phyloP scores from a whole-genome alignment of 1,140 invertebrate species.

The Rhagoletis pomonella region DNA sequence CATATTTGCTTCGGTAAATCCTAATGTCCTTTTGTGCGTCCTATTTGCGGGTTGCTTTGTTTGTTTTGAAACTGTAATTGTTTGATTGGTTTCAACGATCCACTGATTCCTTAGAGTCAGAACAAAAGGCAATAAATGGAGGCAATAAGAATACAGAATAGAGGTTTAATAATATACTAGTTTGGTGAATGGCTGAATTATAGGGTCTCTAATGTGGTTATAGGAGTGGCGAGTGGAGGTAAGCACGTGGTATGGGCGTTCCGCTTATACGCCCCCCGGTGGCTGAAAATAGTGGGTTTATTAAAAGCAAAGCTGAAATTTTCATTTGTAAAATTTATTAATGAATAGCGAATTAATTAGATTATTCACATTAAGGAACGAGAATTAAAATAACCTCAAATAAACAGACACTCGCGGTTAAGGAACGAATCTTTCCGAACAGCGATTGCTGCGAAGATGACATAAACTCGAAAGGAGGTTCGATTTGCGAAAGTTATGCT shows the following conservation, averaged over 20 bases:
- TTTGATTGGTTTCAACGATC: conserved; percentile 6
- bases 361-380: too few species aligned
- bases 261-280: neutral
- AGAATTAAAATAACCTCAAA: too few species aligned
- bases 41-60: neutral
- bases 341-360: neutral
- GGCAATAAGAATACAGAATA: neutral
- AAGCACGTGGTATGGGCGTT: conserved; percentile 30
- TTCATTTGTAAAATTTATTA: neutral
- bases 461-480: too few species aligned
- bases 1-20: neutral
- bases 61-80: conserved; percentile 37
- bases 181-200: neutral
- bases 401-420: too few species aligned
- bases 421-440: too few species aligned
- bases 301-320: neutral
- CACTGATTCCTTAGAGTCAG: conserved; percentile 6
- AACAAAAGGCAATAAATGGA: neutral
- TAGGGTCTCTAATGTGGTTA: neutral
- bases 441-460: too few species aligned
- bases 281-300: neutral
- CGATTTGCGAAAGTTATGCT: too few species aligned
- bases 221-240: conserved; percentile 1
- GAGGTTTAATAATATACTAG: neutral
- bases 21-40: neutral